Conservation (phyloP, 1,140 invertebrate species). For the Camponotus vicinus region DNA sequence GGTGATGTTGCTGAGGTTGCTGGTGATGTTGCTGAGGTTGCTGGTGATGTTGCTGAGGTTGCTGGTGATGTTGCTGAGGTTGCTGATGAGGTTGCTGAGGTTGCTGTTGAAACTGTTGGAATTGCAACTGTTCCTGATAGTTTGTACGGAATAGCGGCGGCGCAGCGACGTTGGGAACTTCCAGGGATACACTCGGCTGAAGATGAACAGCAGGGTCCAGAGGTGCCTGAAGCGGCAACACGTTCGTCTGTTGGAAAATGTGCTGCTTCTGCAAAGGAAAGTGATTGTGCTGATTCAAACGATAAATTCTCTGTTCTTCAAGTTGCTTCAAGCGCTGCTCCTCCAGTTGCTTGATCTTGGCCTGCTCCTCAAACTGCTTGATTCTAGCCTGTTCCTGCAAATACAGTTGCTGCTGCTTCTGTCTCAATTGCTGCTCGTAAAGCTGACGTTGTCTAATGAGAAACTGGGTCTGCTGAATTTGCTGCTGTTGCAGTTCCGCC, state of each 20-base stretch:
- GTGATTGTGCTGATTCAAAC: conserved; percentile 75
- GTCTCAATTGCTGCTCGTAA: conserved; percentile 85
- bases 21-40: conserved; percentile 77
- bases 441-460: conserved; percentile 88
- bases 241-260: conserved; percentile 79
- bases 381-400: conserved; percentile 84
- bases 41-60: conserved; percentile 74
- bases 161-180: conserved; percentile 78
- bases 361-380: conserved; percentile 83
- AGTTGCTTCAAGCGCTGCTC: conserved; percentile 76
- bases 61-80: conserved; percentile 80
- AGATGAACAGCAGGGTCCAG: conserved; percentile 77
- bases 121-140: conserved; percentile 72
- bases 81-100: conserved; percentile 79
- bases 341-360: conserved; percentile 79
- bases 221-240: conserved; percentile 71
- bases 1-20: no score
- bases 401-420: conserved; percentile 85
- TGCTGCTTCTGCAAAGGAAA: conserved; percentile 76
- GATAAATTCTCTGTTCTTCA: conserved; percentile 71
- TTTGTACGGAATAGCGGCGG: conserved; percentile 75
- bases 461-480: conserved; percentile 90
- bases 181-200: conserved; percentile 83
- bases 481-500: conserved; percentile 89
- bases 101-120: conserved; percentile 80